phyloP scores from a whole-genome alignment of 2,797 vertebrate species.

The Artibeus lituratus region DNA sequence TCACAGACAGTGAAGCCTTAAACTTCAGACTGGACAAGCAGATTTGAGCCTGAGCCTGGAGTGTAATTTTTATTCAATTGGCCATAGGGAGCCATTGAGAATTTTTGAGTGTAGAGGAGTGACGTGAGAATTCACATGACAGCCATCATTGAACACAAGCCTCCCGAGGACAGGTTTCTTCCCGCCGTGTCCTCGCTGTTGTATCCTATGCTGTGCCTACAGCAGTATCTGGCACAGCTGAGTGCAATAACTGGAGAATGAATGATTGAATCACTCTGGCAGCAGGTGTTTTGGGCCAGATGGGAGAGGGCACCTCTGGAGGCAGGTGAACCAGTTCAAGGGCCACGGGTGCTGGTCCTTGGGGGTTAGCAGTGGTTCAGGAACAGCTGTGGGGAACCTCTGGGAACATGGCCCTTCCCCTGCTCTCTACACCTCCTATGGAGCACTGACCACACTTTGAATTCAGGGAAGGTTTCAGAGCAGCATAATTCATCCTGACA shows the following conservation, averaged over 20 bases:
- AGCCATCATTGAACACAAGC: neutral
- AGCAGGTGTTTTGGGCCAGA: neutral
- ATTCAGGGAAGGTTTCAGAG: neutral
- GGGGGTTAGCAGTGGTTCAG: neutral
- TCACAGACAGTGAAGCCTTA: neutral
- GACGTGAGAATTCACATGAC: neutral
- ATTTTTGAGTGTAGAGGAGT: neutral
- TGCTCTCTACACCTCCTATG: neutral
- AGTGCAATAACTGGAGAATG: neutral
- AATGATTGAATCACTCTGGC: neutral
- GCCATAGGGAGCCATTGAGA: neutral
- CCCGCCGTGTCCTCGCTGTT: neutral
- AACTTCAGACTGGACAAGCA: neutral
- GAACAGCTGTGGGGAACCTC: neutral
- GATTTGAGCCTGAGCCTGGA: neutral
- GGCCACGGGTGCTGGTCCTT: neutral
- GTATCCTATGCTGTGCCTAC: neutral
- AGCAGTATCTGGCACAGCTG: neutral
- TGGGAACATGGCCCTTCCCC: neutral
- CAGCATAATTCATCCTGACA: slow-evolving; percentile 43
- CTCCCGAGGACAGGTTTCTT: neutral
- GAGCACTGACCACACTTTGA: neutral
- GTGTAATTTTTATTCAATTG: neutral
- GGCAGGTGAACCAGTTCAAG: neutral
- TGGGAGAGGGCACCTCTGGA: neutral